phyloP scores from a whole-genome alignment of 2,797 vertebrate genomes.

The Poliocrania exsul region DNA sequence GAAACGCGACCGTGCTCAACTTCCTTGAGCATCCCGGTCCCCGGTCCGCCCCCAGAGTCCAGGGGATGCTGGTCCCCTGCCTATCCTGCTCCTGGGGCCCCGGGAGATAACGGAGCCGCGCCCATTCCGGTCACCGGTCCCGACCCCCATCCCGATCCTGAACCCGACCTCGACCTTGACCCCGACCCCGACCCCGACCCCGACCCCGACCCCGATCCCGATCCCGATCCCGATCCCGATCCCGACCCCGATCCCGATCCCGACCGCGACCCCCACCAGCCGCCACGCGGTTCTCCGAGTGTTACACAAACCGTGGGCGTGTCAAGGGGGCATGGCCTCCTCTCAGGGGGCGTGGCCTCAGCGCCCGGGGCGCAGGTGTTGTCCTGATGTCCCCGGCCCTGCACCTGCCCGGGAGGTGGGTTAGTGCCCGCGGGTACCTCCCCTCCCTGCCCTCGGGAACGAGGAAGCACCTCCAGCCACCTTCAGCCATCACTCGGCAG shows the following conservation, averaged over 20 bases:
- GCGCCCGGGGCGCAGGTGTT: fast-evolving
- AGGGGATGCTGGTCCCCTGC: background rate
- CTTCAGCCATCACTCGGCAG: background rate
- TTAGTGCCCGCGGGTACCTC: background rate
- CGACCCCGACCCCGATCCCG: fast-evolving
- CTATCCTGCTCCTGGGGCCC: background rate
- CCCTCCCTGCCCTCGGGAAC: background rate
- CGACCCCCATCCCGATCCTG: fast-evolving
- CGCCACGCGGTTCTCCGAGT: fast-evolving
- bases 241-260: fast-evolving
- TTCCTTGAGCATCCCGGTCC: background rate
- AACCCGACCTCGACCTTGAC: fast-evolving
- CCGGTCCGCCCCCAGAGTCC: background rate
- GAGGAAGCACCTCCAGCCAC: background rate
- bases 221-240: fast-evolving
- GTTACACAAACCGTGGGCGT: constrained; percentile 8
- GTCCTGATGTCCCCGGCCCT: fast-evolving
- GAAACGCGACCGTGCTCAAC: fast-evolving
- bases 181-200: fast-evolving
- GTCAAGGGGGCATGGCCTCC: background rate
- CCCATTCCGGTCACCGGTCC: too few relatives aligned
- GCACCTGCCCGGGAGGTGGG: background rate
- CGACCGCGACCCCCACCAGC: fast-evolving
- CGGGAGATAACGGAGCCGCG: too few relatives aligned
- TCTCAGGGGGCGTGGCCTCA: background rate